phyloP scores from a whole-genome alignment of 2,113 vertebrate species.

The Corydoras maculifer region DNA sequence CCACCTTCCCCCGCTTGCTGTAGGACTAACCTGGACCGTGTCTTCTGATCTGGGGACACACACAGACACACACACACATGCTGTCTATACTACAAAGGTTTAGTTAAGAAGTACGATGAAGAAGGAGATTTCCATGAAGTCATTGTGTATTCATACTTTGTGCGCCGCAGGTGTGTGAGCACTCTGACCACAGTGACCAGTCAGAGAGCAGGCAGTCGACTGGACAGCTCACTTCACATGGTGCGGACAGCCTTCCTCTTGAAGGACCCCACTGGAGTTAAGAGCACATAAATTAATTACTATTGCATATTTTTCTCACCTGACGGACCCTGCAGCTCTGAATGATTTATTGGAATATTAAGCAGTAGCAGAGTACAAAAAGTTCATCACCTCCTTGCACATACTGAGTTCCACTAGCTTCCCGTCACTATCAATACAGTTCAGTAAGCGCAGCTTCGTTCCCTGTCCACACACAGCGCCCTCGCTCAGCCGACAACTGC shows the following conservation, averaged over 20 bases:
- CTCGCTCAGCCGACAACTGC: conserved; percentile 82
- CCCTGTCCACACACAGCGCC: conserved; percentile 81
- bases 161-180: conserved; percentile 81
- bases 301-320: background rate
- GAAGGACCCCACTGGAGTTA: conserved; percentile 65
- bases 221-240: conserved; percentile 77
- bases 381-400: conserved; percentile 72
- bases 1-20: conserved; percentile 80
- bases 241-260: conserved; percentile 62
- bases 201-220: conserved; percentile 83
- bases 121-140: background rate
- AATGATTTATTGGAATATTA: background rate
- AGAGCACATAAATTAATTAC: background rate
- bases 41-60: conserved; percentile 69
- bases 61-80: background rate
- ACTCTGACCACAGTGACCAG: conserved; percentile 86
- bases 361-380: background rate
- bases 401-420: conserved; percentile 62
- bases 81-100: background rate
- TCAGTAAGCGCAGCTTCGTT: conserved; percentile 70
- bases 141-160: conserved; percentile 65
- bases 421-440: conserved; percentile 81
- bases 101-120: background rate
- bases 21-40: conserved; percentile 72
- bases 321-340: background rate